Conservation (phyloP, 2,888 invertebrate species). For the Pilophorus perplexus region DNA sequence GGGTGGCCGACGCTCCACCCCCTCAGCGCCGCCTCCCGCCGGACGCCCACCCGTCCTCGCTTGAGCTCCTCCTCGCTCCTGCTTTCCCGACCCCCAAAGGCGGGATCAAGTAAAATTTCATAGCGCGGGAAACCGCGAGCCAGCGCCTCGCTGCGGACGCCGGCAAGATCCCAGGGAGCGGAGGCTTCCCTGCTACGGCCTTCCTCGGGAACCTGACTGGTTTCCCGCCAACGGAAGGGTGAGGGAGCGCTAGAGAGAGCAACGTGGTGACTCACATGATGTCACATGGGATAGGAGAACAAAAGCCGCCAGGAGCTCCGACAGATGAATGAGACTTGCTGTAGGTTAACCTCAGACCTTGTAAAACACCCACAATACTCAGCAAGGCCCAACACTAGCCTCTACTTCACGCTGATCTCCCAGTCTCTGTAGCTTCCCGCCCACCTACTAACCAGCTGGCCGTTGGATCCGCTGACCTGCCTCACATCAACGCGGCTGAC, state of each 20-base stretch:
- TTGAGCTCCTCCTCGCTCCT: not conserved
- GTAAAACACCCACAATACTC: too few species aligned
- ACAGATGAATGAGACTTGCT: not conserved
- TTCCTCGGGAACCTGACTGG: too few species aligned
- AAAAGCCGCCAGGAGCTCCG: not conserved
- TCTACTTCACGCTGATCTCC: not conserved
- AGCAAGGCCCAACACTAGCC: not conserved
- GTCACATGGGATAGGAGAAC: slow-evolving; percentile 6
- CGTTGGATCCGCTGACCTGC: too few species aligned
- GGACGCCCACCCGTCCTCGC: too few species aligned
- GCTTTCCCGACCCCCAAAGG: not conserved
- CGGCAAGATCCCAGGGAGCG: not conserved
- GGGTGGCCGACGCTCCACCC: too few species aligned
- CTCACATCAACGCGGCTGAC: too few species aligned
- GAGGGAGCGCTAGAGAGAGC: slow-evolving; percentile 9
- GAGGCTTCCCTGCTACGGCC: too few species aligned
- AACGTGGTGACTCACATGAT: slow-evolving; percentile 20
- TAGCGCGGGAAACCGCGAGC: slow-evolving; percentile 12
- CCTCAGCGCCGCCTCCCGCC: too few species aligned
- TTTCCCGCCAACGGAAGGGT: slow-evolving; percentile 2
- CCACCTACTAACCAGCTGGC: too few species aligned
- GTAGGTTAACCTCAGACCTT: too few species aligned
- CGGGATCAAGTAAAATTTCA: slow-evolving; percentile 20
- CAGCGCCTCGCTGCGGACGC: not conserved
- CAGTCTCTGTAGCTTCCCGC: too few species aligned